These are phyloP conservation scores for Megaceryle alcyon DNA, from an alignment of 2,797 vertebrate species.

Conservation along the genomic window DNA sequence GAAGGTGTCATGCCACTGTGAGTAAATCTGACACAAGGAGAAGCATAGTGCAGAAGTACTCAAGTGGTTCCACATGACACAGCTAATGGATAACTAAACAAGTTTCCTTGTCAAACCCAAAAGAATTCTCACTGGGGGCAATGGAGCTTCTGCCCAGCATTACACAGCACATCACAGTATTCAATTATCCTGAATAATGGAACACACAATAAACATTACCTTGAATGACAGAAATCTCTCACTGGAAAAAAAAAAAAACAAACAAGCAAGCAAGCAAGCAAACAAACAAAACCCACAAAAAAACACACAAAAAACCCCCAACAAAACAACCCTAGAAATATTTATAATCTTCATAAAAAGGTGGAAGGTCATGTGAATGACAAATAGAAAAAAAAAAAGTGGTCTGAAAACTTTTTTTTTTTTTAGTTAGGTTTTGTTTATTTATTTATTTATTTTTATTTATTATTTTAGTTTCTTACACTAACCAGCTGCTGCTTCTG, in stretches of 20 bases:
- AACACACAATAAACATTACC: neutral
- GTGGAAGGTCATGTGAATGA: neutral
- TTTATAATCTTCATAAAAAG: neutral
- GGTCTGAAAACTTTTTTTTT: neutral
- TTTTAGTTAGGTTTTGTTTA: neutral
- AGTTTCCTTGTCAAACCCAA: neutral
- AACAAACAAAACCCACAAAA: too few species aligned
- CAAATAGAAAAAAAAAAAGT: neutral
- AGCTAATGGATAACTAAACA: neutral
- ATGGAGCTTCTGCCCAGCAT: neutral
- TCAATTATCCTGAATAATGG: neutral
- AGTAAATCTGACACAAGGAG: neutral
- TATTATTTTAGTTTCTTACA: neutral
- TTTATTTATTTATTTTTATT: neutral
- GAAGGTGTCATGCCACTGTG: fast-evolving
- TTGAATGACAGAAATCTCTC: neutral
- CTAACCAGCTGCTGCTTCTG: neutral
- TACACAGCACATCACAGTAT: too few species aligned
- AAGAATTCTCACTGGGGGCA: neutral
- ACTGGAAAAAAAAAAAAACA: neutral
- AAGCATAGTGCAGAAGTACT: neutral
- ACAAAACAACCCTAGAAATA: neutral
- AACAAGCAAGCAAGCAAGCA: too few species aligned
- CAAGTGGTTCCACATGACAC: neutral
- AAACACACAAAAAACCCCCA: too few species aligned